Percentiles rank a stretch among this genome's conserved stretches.
Conservation (phyloP, 2,113 vertebrate genomes). For the Neopipo cinnamomea region DNA sequence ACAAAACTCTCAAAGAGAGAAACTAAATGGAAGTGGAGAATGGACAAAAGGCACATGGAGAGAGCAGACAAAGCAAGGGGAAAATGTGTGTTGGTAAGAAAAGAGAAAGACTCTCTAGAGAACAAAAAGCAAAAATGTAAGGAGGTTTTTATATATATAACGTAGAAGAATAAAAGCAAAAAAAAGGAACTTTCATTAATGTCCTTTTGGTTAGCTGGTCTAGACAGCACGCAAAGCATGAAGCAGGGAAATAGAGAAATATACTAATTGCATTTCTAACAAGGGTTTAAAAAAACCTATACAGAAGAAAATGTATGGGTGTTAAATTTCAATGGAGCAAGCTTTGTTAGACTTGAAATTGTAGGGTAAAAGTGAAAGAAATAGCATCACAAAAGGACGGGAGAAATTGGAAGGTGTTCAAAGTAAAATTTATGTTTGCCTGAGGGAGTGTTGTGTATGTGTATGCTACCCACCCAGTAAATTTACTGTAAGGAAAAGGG, state of each 20-base stretch:
- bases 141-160: background rate
- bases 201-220: background rate
- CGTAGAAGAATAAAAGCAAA: background rate
- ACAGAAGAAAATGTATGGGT: background rate
- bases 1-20: background rate
- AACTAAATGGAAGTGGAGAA: background rate
- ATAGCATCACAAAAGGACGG: background rate
- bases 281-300: background rate
- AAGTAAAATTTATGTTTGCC: conserved; percentile 40
- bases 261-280: background rate
- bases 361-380: background rate
- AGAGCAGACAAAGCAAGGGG: background rate
- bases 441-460: background rate
- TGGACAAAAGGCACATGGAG: background rate
- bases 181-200: background rate
- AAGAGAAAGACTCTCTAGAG: background rate
- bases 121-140: background rate
- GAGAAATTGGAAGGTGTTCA: background rate
- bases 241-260: background rate
- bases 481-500: background rate
- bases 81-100: background rate
- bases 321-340: background rate
- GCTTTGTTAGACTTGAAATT: background rate
- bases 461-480: background rate
- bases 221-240: background rate